Percentiles rank a stretch among this genome's conserved stretches.
phyloP scores from a whole-genome alignment of 2,797 vertebrate species.

The Lagorchestes hirsutus region DNA sequence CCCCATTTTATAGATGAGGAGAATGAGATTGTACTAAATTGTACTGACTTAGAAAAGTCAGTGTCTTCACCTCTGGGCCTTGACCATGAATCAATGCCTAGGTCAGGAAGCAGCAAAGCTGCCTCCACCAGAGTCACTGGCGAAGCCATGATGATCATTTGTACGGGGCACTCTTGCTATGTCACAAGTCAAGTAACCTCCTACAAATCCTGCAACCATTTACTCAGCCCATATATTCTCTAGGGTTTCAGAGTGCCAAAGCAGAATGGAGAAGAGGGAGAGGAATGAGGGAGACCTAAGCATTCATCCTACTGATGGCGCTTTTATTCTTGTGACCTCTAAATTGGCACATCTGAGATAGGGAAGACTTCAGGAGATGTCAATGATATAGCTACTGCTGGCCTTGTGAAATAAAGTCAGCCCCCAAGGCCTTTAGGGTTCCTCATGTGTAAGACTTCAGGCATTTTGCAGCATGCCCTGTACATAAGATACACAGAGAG shows the following conservation, averaged over 20 bases:
- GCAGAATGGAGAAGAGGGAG: not conserved
- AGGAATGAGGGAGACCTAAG: not conserved
- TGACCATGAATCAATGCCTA: not conserved
- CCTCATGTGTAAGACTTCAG: not conserved
- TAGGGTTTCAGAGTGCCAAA: not conserved
- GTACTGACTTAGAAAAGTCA: not conserved
- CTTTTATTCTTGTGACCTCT: not conserved
- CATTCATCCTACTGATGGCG: not conserved
- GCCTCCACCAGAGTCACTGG: not conserved
- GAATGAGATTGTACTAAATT: not conserved
- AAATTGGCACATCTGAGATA: not conserved
- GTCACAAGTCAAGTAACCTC: not conserved
- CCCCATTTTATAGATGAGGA: not conserved
- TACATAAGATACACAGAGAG: not conserved
- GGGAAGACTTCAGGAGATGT: not conserved
- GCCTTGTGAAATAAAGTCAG: not conserved
- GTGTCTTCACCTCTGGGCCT: not conserved
- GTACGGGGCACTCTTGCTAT: not conserved
- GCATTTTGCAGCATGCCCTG: not conserved
- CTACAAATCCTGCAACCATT: not conserved
- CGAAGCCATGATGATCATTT: not conserved
- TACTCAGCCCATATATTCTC: not conserved
- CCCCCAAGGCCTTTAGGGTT: not conserved
- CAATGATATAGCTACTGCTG: not conserved
- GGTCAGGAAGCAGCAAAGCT: not conserved